Evolutionary conservation across 2,888 invertebrate species (phyloP).

Genomic region (Marasmarcha lunaedactyla): DNA sequence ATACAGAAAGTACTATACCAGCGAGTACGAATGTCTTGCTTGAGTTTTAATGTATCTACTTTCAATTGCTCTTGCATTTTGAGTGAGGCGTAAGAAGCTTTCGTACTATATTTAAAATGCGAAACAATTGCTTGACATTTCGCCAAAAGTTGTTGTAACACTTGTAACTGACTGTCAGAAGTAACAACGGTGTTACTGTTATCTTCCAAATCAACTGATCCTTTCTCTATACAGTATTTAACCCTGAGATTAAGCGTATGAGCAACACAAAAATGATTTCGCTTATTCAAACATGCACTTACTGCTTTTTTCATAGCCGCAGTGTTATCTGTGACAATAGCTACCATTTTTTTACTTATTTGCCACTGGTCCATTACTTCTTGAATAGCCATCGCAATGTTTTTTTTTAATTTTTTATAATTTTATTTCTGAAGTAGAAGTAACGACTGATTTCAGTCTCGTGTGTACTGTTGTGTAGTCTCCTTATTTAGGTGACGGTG

Average conservation of each 20-base stretch:
- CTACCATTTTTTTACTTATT: slow-evolving; percentile 13
- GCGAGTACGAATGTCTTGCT: slow-evolving; percentile 21
- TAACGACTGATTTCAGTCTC: slow-evolving; percentile 10
- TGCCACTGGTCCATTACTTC: slow-evolving; percentile 12
- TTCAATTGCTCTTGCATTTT: slow-evolving; percentile 18
- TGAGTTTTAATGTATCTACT: slow-evolving; percentile 17
- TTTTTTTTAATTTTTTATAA: slow-evolving; percentile 9
- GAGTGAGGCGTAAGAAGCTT: slow-evolving; percentile 14
- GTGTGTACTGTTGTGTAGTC: too few relatives aligned
- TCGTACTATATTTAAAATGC: slow-evolving; percentile 20
- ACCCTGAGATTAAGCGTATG: slow-evolving; percentile 19
- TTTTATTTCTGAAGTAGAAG: slow-evolving; percentile 12
- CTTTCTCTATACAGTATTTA: slow-evolving; percentile 17
- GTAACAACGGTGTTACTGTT: too few relatives aligned
- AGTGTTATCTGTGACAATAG: slow-evolving; percentile 18
- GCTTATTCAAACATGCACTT: slow-evolving; percentile 13
- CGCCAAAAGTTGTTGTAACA: slow-evolving; percentile 11
- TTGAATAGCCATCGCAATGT: slow-evolving; percentile 12
- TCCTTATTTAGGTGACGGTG: too few relatives aligned
- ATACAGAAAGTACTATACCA: slow-evolving; percentile 20
- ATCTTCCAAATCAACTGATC: slow-evolving; percentile 11
- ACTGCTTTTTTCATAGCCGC: slow-evolving; percentile 19
- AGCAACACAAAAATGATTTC: slow-evolving; percentile 19
- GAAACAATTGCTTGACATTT: slow-evolving; percentile 19
- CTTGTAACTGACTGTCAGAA: slow-evolving; percentile 7